Evolutionary conservation across 1,140 invertebrate species (phyloP).

Genomic region (Ruditapes philippinarum): DNA sequence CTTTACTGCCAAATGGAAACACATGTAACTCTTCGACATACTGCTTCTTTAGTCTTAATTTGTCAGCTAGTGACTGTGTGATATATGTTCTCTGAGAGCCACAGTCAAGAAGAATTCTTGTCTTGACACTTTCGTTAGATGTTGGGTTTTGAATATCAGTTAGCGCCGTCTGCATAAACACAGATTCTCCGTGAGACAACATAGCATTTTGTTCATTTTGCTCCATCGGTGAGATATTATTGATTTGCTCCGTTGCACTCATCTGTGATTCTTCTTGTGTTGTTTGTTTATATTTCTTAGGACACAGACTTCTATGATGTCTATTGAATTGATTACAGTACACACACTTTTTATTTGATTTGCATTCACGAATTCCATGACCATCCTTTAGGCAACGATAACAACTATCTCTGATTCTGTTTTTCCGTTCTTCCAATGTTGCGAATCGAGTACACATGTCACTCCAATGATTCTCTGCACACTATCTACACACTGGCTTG

Average conservation of each 20-base stretch:
- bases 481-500: constrained; percentile 32
- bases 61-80: neutral
- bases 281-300: neutral
- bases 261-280: neutral
- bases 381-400: constrained; percentile 36
- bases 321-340: neutral
- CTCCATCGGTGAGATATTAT: neutral
- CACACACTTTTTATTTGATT: constrained; percentile 1
- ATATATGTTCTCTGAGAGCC: constrained; percentile 22
- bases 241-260: neutral
- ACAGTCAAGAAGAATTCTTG: neutral
- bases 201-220: neutral
- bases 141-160: neutral
- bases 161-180: neutral
- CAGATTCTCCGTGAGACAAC: neutral
- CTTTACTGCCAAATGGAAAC: neutral
- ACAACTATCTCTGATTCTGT: constrained; percentile 31
- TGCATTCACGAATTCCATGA: constrained; percentile 34
- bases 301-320: constrained; percentile 48
- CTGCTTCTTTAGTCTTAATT: neutral
- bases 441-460: constrained; percentile 46
- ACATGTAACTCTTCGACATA: neutral
- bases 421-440: constrained; percentile 48
- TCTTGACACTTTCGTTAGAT: neutral
- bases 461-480: constrained; percentile 54